Evolutionary conservation across 2,888 invertebrate species (phyloP).

Genomic region (Dryomyza anilis): DNA sequence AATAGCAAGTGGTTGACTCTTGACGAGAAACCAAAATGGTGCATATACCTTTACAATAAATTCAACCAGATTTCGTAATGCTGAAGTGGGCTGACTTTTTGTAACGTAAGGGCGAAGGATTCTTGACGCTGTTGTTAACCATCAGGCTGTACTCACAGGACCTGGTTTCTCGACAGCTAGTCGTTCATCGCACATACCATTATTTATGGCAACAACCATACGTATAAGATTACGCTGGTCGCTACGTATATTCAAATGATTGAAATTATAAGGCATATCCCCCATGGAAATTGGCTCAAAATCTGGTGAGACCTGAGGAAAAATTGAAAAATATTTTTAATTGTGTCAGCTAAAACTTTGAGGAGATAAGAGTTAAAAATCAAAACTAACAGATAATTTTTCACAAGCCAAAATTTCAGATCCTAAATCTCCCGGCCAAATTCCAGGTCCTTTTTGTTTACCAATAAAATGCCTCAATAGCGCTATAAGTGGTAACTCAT

Average conservation of each 20-base stretch:
- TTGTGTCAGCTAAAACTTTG: too few species aligned
- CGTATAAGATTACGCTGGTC: slow-evolving; percentile 25
- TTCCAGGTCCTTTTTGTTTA: background rate
- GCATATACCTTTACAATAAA: slow-evolving; percentile 25
- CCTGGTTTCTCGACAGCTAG: slow-evolving; percentile 24
- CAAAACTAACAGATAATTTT: too few species aligned
- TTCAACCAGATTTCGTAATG: slow-evolving; percentile 17
- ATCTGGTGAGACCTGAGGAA: too few species aligned
- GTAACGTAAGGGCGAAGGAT: slow-evolving; percentile 15
- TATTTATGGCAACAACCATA: slow-evolving; percentile 20
- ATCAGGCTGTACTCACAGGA: slow-evolving; percentile 14
- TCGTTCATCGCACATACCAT: slow-evolving; percentile 20
- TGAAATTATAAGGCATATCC: slow-evolving; percentile 14
- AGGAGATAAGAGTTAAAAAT: too few species aligned
- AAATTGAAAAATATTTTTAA: too few species aligned
- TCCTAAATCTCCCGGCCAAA: too few species aligned
- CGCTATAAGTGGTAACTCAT: background rate
- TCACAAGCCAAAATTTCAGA: too few species aligned
- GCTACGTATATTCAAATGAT: slow-evolving; percentile 13
- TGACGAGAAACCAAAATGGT: slow-evolving; percentile 19
- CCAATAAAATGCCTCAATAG: background rate
- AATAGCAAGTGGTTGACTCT: slow-evolving; percentile 14
- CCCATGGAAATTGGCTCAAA: slow-evolving; percentile 23
- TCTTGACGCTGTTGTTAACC: slow-evolving; percentile 22
- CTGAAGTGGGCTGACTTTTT: background rate